Conservation (phyloP, 2,888 invertebrate species). For the Drosophila barbarae region DNA sequence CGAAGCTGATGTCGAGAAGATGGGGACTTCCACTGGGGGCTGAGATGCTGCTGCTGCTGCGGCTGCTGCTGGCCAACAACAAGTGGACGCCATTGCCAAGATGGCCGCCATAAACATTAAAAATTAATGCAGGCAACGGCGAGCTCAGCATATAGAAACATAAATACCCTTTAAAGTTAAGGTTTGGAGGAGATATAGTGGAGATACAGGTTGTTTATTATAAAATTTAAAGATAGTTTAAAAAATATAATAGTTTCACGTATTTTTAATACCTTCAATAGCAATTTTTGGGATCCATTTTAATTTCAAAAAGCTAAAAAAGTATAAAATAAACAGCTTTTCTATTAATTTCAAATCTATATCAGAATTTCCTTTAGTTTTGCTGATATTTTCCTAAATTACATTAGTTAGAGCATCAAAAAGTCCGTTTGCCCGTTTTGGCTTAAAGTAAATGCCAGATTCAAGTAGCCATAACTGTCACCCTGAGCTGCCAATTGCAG, state of each 20-base stretch:
- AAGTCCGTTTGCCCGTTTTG: not conserved
- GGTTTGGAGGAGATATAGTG: no score
- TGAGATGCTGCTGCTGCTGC: constrained; percentile 22
- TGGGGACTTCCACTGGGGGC: constrained; percentile 26
- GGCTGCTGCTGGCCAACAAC: constrained; percentile 55
- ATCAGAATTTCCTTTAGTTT: not conserved
- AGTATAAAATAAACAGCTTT: no score
- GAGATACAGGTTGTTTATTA: no score
- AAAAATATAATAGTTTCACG: not conserved
- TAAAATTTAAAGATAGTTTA: not conserved
- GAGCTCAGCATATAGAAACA: constrained; percentile 2
- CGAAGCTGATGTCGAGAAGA: constrained; percentile 16
- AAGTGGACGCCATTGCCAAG: constrained; percentile 73
- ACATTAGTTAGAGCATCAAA: constrained; percentile 1
- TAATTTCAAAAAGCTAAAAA: no score
- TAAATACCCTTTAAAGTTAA: constrained; percentile 12
- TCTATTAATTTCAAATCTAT: not conserved
- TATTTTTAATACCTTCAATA: not conserved
- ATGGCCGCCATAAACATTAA: constrained; percentile 73
- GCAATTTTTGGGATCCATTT: not conserved
- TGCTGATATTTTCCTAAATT: not conserved
- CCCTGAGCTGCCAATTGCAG: constrained; percentile 22
- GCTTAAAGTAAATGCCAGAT: not conserved
- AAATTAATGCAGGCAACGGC: constrained; percentile 56
- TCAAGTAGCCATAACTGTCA: constrained; percentile 37